Conservation (phyloP, 2,888 invertebrate genomes). For the Ornithoptera priamus region DNA sequence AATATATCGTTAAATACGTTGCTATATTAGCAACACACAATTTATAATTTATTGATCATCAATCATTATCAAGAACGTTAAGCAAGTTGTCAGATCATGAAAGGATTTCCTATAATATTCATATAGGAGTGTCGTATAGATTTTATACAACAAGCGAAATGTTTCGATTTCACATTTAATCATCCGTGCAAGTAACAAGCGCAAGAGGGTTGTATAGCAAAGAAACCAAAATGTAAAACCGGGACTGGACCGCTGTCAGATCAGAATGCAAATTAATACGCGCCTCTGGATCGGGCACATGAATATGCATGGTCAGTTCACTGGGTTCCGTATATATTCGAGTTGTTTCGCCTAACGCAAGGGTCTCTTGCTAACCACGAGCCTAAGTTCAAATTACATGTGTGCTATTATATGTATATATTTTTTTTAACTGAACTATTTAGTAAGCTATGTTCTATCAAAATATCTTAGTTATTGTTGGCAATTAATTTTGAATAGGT, state of each 20-base stretch:
- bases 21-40: too few species aligned
- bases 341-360: slow-evolving; percentile 44
- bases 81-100: not conserved
- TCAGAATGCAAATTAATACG: slow-evolving; percentile 78
- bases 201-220: slow-evolving; percentile 49
- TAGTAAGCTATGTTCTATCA: too few species aligned
- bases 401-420: not conserved
- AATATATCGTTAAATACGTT: too few species aligned
- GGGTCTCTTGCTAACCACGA: slow-evolving; percentile 35
- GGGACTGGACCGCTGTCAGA: slow-evolving; percentile 57
- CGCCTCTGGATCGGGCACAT: slow-evolving; percentile 68
- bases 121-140: slow-evolving; percentile 13
- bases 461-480: too few species aligned
- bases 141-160: slow-evolving; percentile 28
- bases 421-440: not conserved
- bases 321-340: slow-evolving; percentile 68
- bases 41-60: too few species aligned
- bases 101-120: not conserved
- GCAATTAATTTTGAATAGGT: too few species aligned
- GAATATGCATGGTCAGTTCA: slow-evolving; percentile 72
- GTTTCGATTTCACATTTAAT: slow-evolving; percentile 52
- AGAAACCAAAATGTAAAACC: slow-evolving; percentile 69
- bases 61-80: not conserved
- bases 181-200: slow-evolving; percentile 43
- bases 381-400: slow-evolving; percentile 8